Evolutionary conservation across 2,888 invertebrate species (phyloP), one percentile per base, ranked within the genome.

Genomic region (Silvanus unidentatus): DNA sequence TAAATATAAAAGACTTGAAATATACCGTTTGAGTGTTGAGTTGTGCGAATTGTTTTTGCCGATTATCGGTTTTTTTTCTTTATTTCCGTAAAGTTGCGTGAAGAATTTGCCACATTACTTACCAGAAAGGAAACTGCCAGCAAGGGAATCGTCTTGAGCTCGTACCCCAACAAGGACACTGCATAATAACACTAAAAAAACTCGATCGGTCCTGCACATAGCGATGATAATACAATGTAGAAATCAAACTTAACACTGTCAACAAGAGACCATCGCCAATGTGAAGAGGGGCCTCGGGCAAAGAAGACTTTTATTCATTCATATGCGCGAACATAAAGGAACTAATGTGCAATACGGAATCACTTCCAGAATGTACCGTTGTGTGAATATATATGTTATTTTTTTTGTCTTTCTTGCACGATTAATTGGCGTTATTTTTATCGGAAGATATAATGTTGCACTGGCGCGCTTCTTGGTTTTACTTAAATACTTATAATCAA

Each of bases 101-200:
- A 22, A 22, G 22, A 22, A n/a, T n/a, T n/a, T n/a, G n/a, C n/a
- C n/a, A n/a, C n/a, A n/a, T n/a, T 22, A 11, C 14, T n/a, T 75
- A 88, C 88, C 88, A 72, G 88, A 87, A 44, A 90, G 75, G 70
- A 89, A 86, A 64, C 87, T 87, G 63, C 87, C 85, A 50, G 88
- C 86, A 65, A 89, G 76, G 40, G 88, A 88, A 59, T 88, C 89
- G 67, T 87, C 87, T 73, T 84, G 77, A 50, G 72, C 68, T 49
- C 58, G 54, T 52, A 64, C 66, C 58, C 60, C 60, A 45, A 56
- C 49, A 48, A 59, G 45, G 48, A 64, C 43, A 49, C 63, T 58
- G 52, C 63, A 60, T 43, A 50, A 32, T 35, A 65, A 47, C 54
- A 63, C 55, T 49, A 64, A 49, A 50, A 52, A 43, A 47, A 55